Conservation (phyloP, 2,888 invertebrate genomes). For the Drosophila lacicola region DNA sequence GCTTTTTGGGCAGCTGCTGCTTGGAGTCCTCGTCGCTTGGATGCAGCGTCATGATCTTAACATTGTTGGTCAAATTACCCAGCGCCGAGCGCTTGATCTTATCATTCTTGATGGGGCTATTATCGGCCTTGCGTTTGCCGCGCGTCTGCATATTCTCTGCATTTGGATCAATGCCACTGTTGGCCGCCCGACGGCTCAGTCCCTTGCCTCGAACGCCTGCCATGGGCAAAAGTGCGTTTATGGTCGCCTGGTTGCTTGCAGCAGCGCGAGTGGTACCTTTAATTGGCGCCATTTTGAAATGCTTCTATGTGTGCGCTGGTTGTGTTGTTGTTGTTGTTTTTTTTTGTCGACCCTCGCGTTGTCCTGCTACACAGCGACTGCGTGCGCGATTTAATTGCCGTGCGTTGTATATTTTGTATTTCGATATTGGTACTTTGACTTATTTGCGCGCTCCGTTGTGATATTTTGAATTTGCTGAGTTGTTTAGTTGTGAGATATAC, state of each 20-base stretch:
- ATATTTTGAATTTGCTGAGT: slow-evolving; percentile 5
- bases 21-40: slow-evolving; percentile 84
- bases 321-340: slow-evolving; percentile 37
- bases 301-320: slow-evolving; percentile 17
- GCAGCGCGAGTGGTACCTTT: slow-evolving; percentile 79
- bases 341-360: slow-evolving; percentile 40
- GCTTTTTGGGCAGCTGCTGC: slow-evolving; percentile 73
- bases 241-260: slow-evolving; percentile 40
- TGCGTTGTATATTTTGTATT: slow-evolving; percentile 20
- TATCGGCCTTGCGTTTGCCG: slow-evolving; percentile 92
- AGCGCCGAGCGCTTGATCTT: slow-evolving; percentile 93
- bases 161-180: slow-evolving; percentile 80
- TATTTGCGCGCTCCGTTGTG: slow-evolving; percentile 15
- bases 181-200: slow-evolving; percentile 69
- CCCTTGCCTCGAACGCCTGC: slow-evolving; percentile 71
- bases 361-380: slow-evolving; percentile 46
- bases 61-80: slow-evolving; percentile 92
- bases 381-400: slow-evolving; percentile 28
- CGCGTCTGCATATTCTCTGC: slow-evolving; percentile 78
- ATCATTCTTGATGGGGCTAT: slow-evolving; percentile 91
- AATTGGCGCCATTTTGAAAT: slow-evolving; percentile 83
- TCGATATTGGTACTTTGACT: slow-evolving; percentile 31
- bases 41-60: slow-evolving; percentile 75
- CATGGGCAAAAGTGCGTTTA: slow-evolving; percentile 71
- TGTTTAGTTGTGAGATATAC: slow-evolving; percentile 26